Evolutionary conservation across 1,140 invertebrate species (phyloP), one percentile per base, ranked within the genome.

Genomic region (Carposina sasakii): DNA sequence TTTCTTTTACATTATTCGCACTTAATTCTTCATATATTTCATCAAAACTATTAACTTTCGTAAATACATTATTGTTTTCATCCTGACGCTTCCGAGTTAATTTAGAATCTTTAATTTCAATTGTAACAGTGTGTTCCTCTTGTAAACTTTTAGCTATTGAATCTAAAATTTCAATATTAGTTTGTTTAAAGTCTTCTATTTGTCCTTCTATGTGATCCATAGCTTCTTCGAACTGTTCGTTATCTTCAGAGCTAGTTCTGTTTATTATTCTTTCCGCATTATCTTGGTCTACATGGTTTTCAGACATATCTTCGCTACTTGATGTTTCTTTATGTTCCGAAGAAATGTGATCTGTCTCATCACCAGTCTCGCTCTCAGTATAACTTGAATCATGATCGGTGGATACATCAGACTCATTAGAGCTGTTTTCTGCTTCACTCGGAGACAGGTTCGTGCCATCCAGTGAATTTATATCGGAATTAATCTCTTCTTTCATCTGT

Each of bases 401-500:
- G 46, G 77, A 79, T 26, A 73, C 73, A 47, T 85, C 81, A 43
- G 78, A 76, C 39, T 86, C 77, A 54, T 85, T 75, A 17, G 67
- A 64, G 51, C 78, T 83, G 44, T 64, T 62, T n/a, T 85, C 85
- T 17, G 75, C 71, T 54, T 89, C 85, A 54, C 86, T 86, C 13
- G 73, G 70, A 31, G 81, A 77, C 15, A 68, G 62, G 33, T 74
- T 73, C 56, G 83, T 76, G 52, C 82, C 81, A 45, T 83, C 78
- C 43, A 76, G 71, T 52, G 86, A 87, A 54, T 86, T 86, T 40
- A 88, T 88, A 67, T 89, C 87, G 43, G 86, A 86, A 59, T 87
- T 86, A 48, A 89, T 88, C 81, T 89, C 88, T 51, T 88, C 86
- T 65, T 86, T 87, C 88, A 89, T 89, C 77, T 88, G 88, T 50